These are phyloP conservation scores for Nasua narica DNA, from an alignment of 2,797 vertebrate species.

Conservation along the genomic window DNA sequence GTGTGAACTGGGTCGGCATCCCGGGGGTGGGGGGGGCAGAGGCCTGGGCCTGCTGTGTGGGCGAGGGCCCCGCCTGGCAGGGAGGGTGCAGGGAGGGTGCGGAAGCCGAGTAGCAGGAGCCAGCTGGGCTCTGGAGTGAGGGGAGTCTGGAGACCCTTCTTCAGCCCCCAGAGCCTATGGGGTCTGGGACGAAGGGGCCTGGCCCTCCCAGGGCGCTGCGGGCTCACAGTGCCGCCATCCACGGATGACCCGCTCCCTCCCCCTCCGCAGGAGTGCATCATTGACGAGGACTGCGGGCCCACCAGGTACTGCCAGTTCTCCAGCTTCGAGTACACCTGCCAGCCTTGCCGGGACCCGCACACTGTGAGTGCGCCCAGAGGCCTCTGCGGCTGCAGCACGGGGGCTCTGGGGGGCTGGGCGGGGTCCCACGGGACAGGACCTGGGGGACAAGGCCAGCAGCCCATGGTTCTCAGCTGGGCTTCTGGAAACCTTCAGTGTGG, in stretches of 20 bases:
- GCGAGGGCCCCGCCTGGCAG: accelerated
- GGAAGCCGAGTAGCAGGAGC: background rate
- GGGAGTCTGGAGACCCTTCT: background rate
- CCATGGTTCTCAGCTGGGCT: background rate
- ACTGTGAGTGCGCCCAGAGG: constrained; percentile 82
- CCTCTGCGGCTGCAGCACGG: background rate
- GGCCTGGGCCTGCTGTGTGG: accelerated
- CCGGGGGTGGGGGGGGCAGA: background rate
- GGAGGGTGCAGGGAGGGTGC: background rate
- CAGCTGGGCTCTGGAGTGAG: background rate
- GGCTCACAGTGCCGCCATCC: background rate
- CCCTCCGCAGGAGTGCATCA: constrained; percentile 88
- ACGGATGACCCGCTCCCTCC: accelerated
- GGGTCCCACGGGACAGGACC: background rate
- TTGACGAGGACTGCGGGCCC: constrained; percentile 90
- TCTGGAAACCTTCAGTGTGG: background rate
- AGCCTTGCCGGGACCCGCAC: constrained; percentile 87
- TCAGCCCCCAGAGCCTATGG: background rate
- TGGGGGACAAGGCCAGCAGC: background rate
- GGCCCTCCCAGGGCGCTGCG: background rate
- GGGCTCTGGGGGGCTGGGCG: background rate
- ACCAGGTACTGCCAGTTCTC: constrained; percentile 89
- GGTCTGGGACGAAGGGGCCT: background rate
- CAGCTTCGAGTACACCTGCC: constrained; percentile 86
- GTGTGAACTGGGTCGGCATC: background rate